Evolutionary conservation across 2,113 vertebrate species (phyloP).

Genomic region (Hucho hucho): DNA sequence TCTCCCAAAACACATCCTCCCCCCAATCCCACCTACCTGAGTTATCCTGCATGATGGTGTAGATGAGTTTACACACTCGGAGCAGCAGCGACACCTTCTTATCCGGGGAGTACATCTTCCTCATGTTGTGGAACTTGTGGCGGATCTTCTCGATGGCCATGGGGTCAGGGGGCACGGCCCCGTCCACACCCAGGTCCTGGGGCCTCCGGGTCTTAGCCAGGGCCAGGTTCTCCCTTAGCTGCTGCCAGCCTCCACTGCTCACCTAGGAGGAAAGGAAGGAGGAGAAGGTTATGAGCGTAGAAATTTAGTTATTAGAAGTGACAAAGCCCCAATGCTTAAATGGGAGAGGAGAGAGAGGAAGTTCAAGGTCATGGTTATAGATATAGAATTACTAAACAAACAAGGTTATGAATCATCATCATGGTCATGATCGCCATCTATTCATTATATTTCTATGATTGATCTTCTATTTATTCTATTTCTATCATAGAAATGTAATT

Average conservation of each 20-base stretch:
- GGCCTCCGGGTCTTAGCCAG: constrained; percentile 85
- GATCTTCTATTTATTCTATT: too few species aligned
- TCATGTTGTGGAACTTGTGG: constrained; percentile 90
- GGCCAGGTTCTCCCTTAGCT: constrained; percentile 89
- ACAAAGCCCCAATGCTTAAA: not conserved
- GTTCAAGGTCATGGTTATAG: too few species aligned
- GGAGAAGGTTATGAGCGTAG: not conserved
- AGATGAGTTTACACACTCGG: constrained; percentile 93
- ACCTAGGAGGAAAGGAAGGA: constrained; percentile 51
- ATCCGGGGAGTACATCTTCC: constrained; percentile 95
- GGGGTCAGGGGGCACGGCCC: constrained; percentile 83
- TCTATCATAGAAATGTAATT: too few species aligned
- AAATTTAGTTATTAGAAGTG: not conserved
- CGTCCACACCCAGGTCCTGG: constrained; percentile 89
- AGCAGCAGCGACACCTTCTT: constrained; percentile 93
- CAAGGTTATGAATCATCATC: too few species aligned
- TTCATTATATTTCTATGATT: too few species aligned
- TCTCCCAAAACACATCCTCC: not conserved
- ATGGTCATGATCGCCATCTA: too few species aligned
- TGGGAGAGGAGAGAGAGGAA: not conserved
- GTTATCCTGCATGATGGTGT: constrained; percentile 96
- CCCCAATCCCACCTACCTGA: constrained; percentile 76
- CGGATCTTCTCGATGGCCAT: constrained; percentile 91
- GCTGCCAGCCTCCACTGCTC: constrained; percentile 84
- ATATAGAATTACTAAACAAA: too few species aligned